Conservation (phyloP, 2,113 vertebrate genomes). For the Halichoeres trimaculatus region DNA sequence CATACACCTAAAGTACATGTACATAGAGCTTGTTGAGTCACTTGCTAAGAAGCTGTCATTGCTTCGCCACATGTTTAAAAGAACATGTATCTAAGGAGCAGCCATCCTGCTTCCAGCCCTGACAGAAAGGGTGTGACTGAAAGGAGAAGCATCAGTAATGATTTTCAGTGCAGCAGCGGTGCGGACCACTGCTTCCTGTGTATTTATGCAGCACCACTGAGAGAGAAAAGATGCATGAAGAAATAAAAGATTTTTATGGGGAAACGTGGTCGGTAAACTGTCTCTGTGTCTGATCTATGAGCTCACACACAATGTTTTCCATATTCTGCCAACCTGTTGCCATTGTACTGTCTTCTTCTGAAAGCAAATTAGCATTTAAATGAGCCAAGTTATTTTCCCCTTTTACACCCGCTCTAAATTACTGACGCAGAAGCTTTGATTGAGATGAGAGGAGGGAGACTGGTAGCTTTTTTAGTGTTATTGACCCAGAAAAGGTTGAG, state of each 20-base stretch:
- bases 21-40: background rate
- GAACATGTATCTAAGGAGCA: background rate
- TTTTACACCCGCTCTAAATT: slow-evolving; percentile 66
- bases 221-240: slow-evolving; percentile 67
- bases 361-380: slow-evolving; percentile 80
- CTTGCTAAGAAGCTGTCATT: background rate
- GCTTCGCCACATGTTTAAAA: background rate
- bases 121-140: slow-evolving; percentile 40
- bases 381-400: slow-evolving; percentile 75
- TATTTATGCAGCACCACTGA: slow-evolving; percentile 61
- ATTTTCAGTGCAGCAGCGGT: slow-evolving; percentile 57
- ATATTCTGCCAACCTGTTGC: slow-evolving; percentile 71
- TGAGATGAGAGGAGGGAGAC: slow-evolving; percentile 64
- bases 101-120: slow-evolving; percentile 14
- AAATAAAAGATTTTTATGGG: slow-evolving; percentile 67
- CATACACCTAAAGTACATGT: background rate
- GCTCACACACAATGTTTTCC: slow-evolving; percentile 49
- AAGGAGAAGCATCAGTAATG: slow-evolving; percentile 55
- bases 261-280: slow-evolving; percentile 44
- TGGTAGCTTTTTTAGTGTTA: slow-evolving; percentile 67
- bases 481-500: slow-evolving; percentile 73
- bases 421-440: slow-evolving; percentile 59
- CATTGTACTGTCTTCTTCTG: slow-evolving; percentile 63
- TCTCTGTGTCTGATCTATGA: slow-evolving; percentile 67
- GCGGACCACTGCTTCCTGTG: slow-evolving; percentile 53